Evolutionary conservation across 2,888 invertebrate genomes (phyloP), one percentile per base, ranked within the genome.

Genomic region (Drosophila neotestacea): DNA sequence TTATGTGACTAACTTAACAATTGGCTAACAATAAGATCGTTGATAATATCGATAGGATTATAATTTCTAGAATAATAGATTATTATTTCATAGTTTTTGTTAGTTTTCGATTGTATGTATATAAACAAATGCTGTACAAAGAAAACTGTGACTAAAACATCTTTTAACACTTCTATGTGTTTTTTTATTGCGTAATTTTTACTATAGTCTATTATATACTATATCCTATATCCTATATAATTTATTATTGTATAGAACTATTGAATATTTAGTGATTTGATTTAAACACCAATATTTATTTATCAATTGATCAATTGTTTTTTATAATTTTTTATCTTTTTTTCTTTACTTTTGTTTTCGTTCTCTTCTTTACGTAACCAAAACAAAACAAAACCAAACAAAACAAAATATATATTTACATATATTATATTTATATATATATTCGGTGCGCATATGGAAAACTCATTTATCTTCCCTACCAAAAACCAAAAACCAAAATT

Each of bases 361-460:
- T 79, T 82, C 65, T 48, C 64, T 66, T 69, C 66, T 76, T 79
- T 87, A 48, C 79, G 60, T 64, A 56, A 63, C 44, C 52, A 50
- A 64, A 39, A 59, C 22, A 47, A 44, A 76, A 38, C 7, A n/a
- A n/a, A n/a, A n/a, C 6, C 7, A 60, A 58, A 77, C 7, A 54
- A 39, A 62, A 16, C 22, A 55, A 75, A 22, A 62, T 38, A 68
- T 67, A 68, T 59, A 56, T 56, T 47, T 70, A 63, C 47, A 75
- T 64, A 64, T 60, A 56, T 44, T 52, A 70, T 52, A 70, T 62
- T 65, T 61, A 63, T 65, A 62, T 22, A 22, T 22, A 22, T 77
- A 72, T 69, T 86, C 67, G 84, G 84, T 86, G 81, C 78, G 88
- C 84, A 69, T 88, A 86, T 73, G 88, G 83, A 88, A 85, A 74